Conservation (phyloP, 2,888 invertebrate species). For the Theretra japonica region DNA sequence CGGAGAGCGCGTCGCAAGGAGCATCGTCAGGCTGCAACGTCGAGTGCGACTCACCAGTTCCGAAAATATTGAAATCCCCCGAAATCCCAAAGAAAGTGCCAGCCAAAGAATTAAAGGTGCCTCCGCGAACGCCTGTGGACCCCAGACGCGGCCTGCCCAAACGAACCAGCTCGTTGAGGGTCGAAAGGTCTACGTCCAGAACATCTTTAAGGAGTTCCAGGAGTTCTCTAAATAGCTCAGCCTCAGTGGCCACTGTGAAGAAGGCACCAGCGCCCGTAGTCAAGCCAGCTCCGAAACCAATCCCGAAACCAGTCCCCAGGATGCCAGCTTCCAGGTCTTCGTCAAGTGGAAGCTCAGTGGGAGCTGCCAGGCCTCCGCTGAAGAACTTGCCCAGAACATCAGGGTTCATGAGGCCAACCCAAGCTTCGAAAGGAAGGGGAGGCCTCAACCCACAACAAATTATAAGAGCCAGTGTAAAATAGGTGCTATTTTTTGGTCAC, state of each 20-base stretch:
- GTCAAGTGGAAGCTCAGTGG: slow-evolving; percentile 79
- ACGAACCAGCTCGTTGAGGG: slow-evolving; percentile 81
- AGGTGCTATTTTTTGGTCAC: slow-evolving; percentile 34
- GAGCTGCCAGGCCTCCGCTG: slow-evolving; percentile 76
- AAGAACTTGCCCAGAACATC: slow-evolving; percentile 72
- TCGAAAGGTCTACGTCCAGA: slow-evolving; percentile 91
- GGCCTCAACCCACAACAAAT: slow-evolving; percentile 61
- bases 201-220: slow-evolving; percentile 92
- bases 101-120: slow-evolving; percentile 80
- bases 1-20: slow-evolving; percentile 93
- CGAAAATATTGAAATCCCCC: slow-evolving; percentile 71
- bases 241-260: slow-evolving; percentile 91
- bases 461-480: slow-evolving; percentile 68
- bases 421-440: slow-evolving; percentile 91
- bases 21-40: slow-evolving; percentile 91
- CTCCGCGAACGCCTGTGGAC: slow-evolving; percentile 63
- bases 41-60: slow-evolving; percentile 84
- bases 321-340: slow-evolving; percentile 80
- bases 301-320: slow-evolving; percentile 71
- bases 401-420: slow-evolving; percentile 94
- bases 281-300: slow-evolving; percentile 75
- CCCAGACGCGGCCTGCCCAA: slow-evolving; percentile 67
- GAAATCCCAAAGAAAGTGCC: slow-evolving; percentile 79
- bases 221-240: slow-evolving; percentile 92
- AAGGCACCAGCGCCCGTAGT: slow-evolving; percentile 84